Evolutionary conservation across 2,888 invertebrate genomes (phyloP), one percentile per base, ranked within the genome.

Genomic region (Neoaliturus tenellus): DNA sequence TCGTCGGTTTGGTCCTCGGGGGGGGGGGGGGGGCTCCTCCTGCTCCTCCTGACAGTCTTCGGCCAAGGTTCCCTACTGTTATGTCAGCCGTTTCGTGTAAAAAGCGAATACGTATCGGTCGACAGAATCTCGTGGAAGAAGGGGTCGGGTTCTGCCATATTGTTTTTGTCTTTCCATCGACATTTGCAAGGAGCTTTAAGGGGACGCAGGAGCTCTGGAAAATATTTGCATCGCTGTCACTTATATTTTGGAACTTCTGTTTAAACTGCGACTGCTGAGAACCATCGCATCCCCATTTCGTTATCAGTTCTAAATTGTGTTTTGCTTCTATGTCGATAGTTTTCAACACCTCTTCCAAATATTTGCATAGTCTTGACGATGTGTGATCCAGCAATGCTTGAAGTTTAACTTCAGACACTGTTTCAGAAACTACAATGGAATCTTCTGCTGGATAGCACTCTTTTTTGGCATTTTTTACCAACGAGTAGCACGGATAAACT

Each of bases 351-450:
- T 62, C 62, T 1, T 20, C n/a, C 33, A 71, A 71, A 71, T 71
- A 71, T 71, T 33, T 33, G 33, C 71, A 71, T 3, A 31, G 20
- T 14, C 71, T 31, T 10, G 71, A 31, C 1, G 71, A 71, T 8
- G 39, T 71, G 71, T 71, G 71, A 33, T 71, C 20, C 17, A 71
- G 17, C 17, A 71, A 33, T 12, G 23, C 71, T 33, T 71, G 71
- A 31, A 31, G 71, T 33, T 71, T 71, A 10, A 71, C 39, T 71
- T 71, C 71, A 17, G 71, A 31, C 20, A 35, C 5, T 20, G 28
- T 71, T 8, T 62, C 8, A 20, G 62, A 8, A 20, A 62, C 31
- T 20, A 23, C 17, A 10, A 62, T 31, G 1, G 23, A 20, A 10
- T 8, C 62, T 28, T 62, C 31, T 20, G 6, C 12, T 12, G 62